Evolutionary conservation across 2,113 vertebrate species (phyloP), one percentile per base, ranked within the genome.

Genomic region (Rhombomys opimus): DNA sequence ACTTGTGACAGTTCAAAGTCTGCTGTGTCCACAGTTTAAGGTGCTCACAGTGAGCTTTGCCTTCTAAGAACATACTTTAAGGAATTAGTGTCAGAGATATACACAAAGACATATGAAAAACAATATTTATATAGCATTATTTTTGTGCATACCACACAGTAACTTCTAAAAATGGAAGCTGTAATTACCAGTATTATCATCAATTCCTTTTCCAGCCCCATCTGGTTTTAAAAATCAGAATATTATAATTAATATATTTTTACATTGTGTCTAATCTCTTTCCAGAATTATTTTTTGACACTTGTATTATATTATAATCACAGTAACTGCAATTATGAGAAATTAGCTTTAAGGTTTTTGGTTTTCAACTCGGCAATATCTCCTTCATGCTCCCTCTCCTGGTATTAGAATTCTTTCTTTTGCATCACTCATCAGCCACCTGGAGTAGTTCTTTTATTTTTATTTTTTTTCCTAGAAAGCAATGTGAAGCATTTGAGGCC

Each of bases 241-340:
- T 97, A 97, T 98, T 97, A 96, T 96, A 92, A 97, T 97, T 97
- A 98, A 96, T 98, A 97, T 93, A 96, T 96, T 97, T 97, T 96
- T 97, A 85, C 92, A 95, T 86, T 90, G 96, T 80, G 27, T 82
- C 50, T 90, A 95, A 97, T 97, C 90, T 96, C 96, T 93, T 96
- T 92, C 85, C 85, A 90, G 94, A 96, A 97, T 95, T 97, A 89
- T 97, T 97, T 96, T 96, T 96, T 96, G 97, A 96, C 96, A 93
- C 93, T 81, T 97, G 91, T 93, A 97, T 98, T 98, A 97, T 98
- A 96, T 98, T 97, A 97, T 98, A 98, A 98, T 98, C 96, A 96
- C 93, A 97, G 97, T 97, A 96, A 98, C 95, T 96, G 94, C 94
- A 96, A 93, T 97, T 95, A 96, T 87, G 41, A 80, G 88, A 93